These are phyloP conservation scores for Scortum barcoo DNA, from an alignment of 2,113 vertebrate species.

Conservation along the genomic window DNA sequence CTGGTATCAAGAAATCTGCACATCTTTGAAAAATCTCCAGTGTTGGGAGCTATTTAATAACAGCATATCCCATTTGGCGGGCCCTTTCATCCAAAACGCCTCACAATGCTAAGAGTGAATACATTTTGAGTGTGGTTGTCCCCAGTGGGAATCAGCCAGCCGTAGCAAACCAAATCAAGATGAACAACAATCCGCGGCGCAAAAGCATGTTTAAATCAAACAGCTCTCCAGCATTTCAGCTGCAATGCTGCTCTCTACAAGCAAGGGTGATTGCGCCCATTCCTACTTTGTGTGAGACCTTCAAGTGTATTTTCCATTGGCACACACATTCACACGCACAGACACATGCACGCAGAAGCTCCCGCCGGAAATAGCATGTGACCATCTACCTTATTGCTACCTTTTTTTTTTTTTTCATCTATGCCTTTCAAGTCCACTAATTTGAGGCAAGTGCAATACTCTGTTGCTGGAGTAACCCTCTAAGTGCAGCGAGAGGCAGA, in stretches of 20 bases:
- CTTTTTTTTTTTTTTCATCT: not conserved
- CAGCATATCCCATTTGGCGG: not conserved
- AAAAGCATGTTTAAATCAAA: conserved; percentile 48
- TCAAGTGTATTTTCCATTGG: conserved; percentile 18
- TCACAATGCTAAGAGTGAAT: conserved; percentile 12
- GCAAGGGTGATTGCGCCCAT: conserved; percentile 34
- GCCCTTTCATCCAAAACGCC: conserved; percentile 19
- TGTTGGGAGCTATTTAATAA: not conserved
- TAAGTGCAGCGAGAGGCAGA: not conserved
- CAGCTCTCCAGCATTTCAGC: conserved; percentile 18
- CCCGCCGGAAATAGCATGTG: conserved; percentile 39
- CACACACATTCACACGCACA: not conserved
- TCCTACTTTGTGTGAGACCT: conserved; percentile 31
- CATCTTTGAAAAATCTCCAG: not conserved
- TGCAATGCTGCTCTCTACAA: conserved; percentile 6
- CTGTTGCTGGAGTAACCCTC: not conserved
- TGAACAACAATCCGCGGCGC: conserved; percentile 28
- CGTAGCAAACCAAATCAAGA: conserved; percentile 46
- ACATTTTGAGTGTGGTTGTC: conserved; percentile 26
- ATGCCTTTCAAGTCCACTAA: not conserved
- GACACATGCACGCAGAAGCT: conserved; percentile 21
- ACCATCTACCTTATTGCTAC: conserved; percentile 49
- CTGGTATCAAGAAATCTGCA: not conserved
- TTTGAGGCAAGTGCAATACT: not conserved
- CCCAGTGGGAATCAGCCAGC: conserved; percentile 19